Evolutionary conservation across 2,888 invertebrate genomes (phyloP), one percentile per base, ranked within the genome.

Genomic region (Lochmaea crataegi): DNA sequence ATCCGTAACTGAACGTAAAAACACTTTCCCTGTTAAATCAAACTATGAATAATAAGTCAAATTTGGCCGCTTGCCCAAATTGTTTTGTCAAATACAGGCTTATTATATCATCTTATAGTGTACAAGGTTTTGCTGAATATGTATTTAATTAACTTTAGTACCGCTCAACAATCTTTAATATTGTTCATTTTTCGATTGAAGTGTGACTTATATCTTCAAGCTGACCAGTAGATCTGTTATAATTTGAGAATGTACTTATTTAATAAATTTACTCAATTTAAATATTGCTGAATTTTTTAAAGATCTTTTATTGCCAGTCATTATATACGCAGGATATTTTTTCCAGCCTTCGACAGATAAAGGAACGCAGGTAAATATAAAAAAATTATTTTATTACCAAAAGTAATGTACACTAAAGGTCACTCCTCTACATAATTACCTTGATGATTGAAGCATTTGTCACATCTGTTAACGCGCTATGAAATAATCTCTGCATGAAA

Each of bases 1-100:
- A 57, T 51, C 58, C 58, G 58, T 60, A 68, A 41, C 45, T 58
- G 58, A 60, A 60, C 10, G 48, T 68, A 60, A 68, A 67, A 58
- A 70, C 69, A 69, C 63, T 69, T 63, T 69, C 63, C 42, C 63
- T 64, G 63, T 69, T 61, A 53, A 69, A 42, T 63, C 53, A 42
- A 63, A 64, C 61, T 56, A 53, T 64, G 61, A 63, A 69, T 42
- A 65, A 57, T 64, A 69, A 64, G 26, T 18, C 7, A 26, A 56
- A 42, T 42, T 64, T 70, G 70, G 70, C 64, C 32, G 45, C 11
- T 42, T 64, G 70, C 64, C 70, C 45, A 45, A 70, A 57, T 56
- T 48, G 32, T 64, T 70, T 70, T 64, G 10, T 22, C 64, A 57
- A 70, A 70, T 70, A 41, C 64, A 70, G 57, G 32, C 42, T 56